These are phyloP conservation scores for Nipponacmea schrenckii DNA, from an alignment of 2,888 invertebrate species.

Conservation along the genomic window DNA sequence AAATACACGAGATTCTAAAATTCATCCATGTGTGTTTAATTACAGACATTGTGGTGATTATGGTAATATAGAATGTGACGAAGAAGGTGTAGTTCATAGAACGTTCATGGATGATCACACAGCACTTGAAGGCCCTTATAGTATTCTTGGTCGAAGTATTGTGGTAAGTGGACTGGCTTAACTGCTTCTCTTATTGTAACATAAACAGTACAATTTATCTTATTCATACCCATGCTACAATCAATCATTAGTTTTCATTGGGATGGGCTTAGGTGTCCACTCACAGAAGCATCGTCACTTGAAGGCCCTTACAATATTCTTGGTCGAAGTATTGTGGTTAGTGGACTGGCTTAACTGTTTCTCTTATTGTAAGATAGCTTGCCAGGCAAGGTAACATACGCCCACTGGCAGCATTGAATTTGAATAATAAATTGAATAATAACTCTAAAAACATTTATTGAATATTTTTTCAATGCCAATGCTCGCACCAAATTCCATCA, in stretches of 20 bases:
- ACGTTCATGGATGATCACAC: background rate
- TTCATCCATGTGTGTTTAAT: background rate
- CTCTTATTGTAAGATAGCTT: too few relatives aligned
- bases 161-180: slow-evolving; percentile 11
- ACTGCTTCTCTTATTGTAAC: too few relatives aligned
- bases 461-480: too few relatives aligned
- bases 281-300: too few relatives aligned
- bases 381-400: too few relatives aligned
- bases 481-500: too few relatives aligned
- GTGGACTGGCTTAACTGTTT: background rate
- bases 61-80: slow-evolving; percentile 18
- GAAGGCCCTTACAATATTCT: slow-evolving; percentile 9
- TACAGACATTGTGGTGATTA: slow-evolving; percentile 20
- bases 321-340: slow-evolving; percentile 19
- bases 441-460: too few relatives aligned
- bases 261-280: too few relatives aligned
- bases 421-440: too few relatives aligned
- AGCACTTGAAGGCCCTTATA: slow-evolving; percentile 6
- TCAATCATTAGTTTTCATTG: too few relatives aligned
- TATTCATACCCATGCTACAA: background rate
- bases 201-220: background rate
- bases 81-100: background rate
- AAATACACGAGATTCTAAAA: too few relatives aligned
- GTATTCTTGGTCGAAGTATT: slow-evolving; percentile 16
- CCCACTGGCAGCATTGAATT: too few relatives aligned